Conservation (phyloP, 2,888 invertebrate species). For the Crematogaster levior region DNA sequence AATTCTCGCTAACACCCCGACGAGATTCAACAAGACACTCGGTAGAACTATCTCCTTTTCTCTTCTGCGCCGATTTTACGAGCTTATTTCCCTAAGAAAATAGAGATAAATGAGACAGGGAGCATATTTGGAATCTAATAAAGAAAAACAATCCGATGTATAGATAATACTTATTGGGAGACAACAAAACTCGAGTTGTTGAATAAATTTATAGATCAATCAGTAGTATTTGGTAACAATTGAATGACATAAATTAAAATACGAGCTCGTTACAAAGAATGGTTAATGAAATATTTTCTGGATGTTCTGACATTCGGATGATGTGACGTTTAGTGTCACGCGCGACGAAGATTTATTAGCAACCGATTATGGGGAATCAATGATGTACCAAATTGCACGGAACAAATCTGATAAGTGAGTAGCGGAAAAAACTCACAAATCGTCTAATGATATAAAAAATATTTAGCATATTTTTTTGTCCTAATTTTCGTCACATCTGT, state of each 20-base stretch:
- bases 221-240: slow-evolving; percentile 2
- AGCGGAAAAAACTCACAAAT: slow-evolving; percentile 4
- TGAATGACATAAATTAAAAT: slow-evolving; percentile 24
- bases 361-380: slow-evolving; percentile 45
- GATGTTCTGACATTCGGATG: slow-evolving; percentile 30
- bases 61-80: background rate
- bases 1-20: slow-evolving; percentile 61
- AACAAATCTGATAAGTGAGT: slow-evolving; percentile 45
- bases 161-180: background rate
- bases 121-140: background rate
- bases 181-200: background rate
- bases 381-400: slow-evolving; percentile 44
- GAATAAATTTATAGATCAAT: slow-evolving; percentile 30
- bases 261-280: slow-evolving; percentile 23
- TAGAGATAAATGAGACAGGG: slow-evolving; percentile 6
- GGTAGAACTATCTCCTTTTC: slow-evolving; percentile 51
- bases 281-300: slow-evolving; percentile 35
- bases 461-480: slow-evolving; percentile 2
- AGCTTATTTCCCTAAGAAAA: slow-evolving; percentile 26
- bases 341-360: slow-evolving; percentile 48
- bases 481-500: slow-evolving; percentile 4
- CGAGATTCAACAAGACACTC: slow-evolving; percentile 63
- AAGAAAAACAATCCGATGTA: background rate
- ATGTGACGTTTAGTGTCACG: slow-evolving; percentile 46
- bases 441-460: background rate